Conservation (phyloP, 2,797 vertebrate genomes). For the Hyperoplus lanceolatus region DNA sequence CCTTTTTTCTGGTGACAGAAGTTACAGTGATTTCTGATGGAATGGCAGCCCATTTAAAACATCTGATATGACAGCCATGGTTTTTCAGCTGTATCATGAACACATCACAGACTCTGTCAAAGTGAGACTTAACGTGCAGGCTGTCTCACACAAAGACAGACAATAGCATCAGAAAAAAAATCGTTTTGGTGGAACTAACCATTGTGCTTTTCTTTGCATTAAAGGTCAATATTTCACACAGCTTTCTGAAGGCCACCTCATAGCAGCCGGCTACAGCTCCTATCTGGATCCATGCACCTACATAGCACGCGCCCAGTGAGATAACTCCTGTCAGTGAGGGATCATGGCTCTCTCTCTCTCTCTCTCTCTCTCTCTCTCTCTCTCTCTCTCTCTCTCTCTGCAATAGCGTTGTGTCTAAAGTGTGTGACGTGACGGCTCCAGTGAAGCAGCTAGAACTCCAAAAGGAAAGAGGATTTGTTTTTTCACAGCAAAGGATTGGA, state of each 20-base stretch:
- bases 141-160: conserved; percentile 15
- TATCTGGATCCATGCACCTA: conserved; percentile 38
- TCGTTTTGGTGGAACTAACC: background rate
- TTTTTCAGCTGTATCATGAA: conserved; percentile 29
- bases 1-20: conserved; percentile 50
- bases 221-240: conserved; percentile 59
- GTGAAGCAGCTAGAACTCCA: conserved; percentile 34
- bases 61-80: conserved; percentile 52
- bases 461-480: conserved; percentile 5
- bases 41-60: conserved; percentile 42
- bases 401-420: conserved; percentile 54
- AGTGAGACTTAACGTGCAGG: conserved; percentile 21
- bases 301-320: conserved; percentile 26
- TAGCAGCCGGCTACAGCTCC: conserved; percentile 19
- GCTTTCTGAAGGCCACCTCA: conserved; percentile 39
- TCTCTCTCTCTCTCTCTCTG: too few species aligned
- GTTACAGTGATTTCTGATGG: conserved; percentile 44
- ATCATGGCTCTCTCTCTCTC: conserved; percentile 45
- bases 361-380: too few species aligned
- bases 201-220: conserved; percentile 32
- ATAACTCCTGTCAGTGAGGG: conserved; percentile 47
- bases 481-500: background rate
- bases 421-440: conserved; percentile 51
- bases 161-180: conserved; percentile 1
- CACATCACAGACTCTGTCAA: conserved; percentile 41